Base-by-base conservation (phyloP, 2,113 vertebrate species). In the Chauna torquata region DNA sequence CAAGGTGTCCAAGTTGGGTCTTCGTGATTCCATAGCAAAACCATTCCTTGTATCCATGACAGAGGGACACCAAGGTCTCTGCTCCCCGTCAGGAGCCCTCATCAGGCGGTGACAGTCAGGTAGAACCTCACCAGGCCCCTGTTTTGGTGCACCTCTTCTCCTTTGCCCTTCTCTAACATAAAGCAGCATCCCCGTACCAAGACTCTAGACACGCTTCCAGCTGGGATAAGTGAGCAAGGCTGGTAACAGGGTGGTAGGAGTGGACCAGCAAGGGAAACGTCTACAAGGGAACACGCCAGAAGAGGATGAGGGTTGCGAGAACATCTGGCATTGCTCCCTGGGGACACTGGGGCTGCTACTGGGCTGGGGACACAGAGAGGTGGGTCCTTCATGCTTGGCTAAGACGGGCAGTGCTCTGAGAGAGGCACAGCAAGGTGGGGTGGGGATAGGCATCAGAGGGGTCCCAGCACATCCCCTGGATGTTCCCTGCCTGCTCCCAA, bases 121-220 rank as follows among this genome's bases (percentile, higher is more conserved):
- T 54, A 65, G 62, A 61, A 59, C 65, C 69, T 50, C 70, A 1
- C 42, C 10, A n/a, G 34, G n/a, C 8, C 50, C 47, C 5, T 2
- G 8, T 45, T 15, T 36, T 61, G 58, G 25, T 64, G 54, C 57
- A 22, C 24, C 49, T 70, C 68, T 84, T 72, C 86, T 74, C 77
- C 59, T 44, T 68, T 47, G 52, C 28, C 45, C 24, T 55, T 6
- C 90, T n/a, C 61, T 59, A 25, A 45, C 52, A 87, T 16, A n/a
- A 9, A 50, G 42, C 3, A 62, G 5, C 3, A 19, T 30, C 36
- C 38, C 83, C 11, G 5, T 8, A 42, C 57, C 84, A 30, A 34
- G 32, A 8, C n/a, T 62, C 47, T 0, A 0, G 9, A 5, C 20
- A 25, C 0, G 0, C 22, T 47, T 82, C 65, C 86, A 40, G 72